A percentile compares a stretch with the other conserved stretches of the same genome.
Conservation (phyloP, 37 sponge, comb jelly and placozoan species). For the Theonella swinhoei region DNA sequence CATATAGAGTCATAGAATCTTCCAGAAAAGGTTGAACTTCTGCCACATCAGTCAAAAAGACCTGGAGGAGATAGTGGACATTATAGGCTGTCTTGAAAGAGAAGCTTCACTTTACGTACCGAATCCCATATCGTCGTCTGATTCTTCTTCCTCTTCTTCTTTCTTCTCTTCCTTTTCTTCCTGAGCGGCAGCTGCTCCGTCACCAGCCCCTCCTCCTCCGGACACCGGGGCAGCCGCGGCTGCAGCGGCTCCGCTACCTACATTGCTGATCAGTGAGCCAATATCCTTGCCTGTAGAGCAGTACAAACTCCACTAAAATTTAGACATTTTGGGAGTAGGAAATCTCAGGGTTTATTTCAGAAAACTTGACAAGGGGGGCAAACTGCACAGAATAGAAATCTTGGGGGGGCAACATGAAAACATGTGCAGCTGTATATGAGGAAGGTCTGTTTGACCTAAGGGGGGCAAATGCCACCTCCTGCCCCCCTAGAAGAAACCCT, state of each 20-base stretch:
- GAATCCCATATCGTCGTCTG: conserved; percentile 99
- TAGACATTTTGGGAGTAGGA: not conserved
- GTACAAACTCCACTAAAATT: not conserved
- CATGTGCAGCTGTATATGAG: too few species aligned
- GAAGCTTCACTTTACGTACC: conserved; percentile 79
- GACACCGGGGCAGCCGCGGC: conserved; percentile 59
- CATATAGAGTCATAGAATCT: too few species aligned
- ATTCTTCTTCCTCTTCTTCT: conserved; percentile 78
- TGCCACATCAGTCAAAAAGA: too few species aligned
- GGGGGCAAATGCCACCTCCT: not conserved
- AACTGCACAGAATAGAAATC: too few species aligned
- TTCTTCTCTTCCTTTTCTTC: conserved; percentile 79
- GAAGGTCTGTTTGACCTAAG: too few species aligned
- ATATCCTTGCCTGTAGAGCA: conserved; percentile 74
- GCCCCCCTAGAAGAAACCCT: not conserved
- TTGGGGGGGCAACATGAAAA: too few species aligned
- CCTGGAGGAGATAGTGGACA: too few species aligned
- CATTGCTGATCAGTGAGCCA: conserved; percentile 80
- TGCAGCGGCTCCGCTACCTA: conserved; percentile 88
- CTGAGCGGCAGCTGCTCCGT: conserved; percentile 54
- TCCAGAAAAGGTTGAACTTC: too few species aligned
- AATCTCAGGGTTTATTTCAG: too few species aligned
- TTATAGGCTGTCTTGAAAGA: too few species aligned
- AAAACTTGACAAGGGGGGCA: too few species aligned
- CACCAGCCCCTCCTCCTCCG: conserved; percentile 67